Evolutionary conservation across 2,113 vertebrate genomes (phyloP).

Genomic region (Falcunculus frontatus): DNA sequence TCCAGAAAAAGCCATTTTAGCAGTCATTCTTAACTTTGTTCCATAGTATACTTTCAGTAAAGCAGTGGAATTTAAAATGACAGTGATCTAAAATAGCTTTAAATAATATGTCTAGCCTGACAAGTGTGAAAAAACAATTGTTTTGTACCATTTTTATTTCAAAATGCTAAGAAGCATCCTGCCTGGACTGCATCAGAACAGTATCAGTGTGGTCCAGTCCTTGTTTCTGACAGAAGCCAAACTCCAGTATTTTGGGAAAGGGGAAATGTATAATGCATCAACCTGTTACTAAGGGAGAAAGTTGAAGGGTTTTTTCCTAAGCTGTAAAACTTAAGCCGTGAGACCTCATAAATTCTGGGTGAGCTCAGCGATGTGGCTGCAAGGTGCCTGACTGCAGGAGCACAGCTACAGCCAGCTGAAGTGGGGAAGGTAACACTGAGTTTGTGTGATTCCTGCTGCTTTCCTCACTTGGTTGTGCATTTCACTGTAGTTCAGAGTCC

Average conservation of each 20-base stretch:
- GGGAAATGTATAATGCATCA: not conserved
- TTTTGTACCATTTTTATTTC: not conserved
- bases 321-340: not conserved
- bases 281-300: not conserved
- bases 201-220: not conserved
- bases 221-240: not conserved
- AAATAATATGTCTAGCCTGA: not conserved
- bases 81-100: not conserved
- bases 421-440: not conserved
- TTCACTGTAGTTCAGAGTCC: not conserved
- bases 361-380: not conserved
- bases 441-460: not conserved
- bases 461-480: not conserved
- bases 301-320: not conserved
- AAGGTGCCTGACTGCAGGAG: not conserved
- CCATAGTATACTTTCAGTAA: not conserved
- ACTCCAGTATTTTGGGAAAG: accelerated
- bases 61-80: not conserved
- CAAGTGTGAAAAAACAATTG: not conserved
- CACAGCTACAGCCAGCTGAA: not conserved
- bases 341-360: not conserved
- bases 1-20: not conserved
- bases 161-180: not conserved
- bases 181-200: not conserved
- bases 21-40: not conserved